These are phyloP conservation scores for Chelonia mydas DNA, from an alignment of 2,797 vertebrate genomes.

Conservation along the genomic window DNA sequence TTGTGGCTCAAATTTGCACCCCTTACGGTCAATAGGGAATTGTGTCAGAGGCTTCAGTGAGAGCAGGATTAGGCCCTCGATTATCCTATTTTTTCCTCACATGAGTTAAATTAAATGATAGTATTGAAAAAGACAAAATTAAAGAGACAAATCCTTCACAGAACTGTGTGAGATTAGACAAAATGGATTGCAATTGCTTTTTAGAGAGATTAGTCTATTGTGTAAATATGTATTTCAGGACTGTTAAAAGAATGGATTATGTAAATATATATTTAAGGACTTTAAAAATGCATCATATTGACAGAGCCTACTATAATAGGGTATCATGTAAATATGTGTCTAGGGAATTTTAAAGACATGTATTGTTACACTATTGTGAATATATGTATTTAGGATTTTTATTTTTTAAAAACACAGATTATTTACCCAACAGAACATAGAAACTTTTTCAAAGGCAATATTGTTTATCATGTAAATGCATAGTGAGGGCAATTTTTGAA, in stretches of 20 bases:
- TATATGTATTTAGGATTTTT: not conserved
- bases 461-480: not conserved
- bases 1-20: not conserved
- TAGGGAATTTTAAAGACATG: not conserved
- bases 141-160: not conserved
- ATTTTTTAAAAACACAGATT: accelerated
- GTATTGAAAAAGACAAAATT: not conserved
- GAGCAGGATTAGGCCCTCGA: not conserved
- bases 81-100: not conserved
- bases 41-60: not conserved
- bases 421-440: not conserved
- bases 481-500: not conserved
- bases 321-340: not conserved
- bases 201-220: not conserved
- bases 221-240: slow-evolving; percentile 30
- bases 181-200: not conserved
- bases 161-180: not conserved
- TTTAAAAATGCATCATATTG: not conserved
- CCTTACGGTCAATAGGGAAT: not conserved
- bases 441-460: not conserved
- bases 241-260: slow-evolving; percentile 1
- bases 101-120: not conserved
- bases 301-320: not conserved
- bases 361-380: not conserved
- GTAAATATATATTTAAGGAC: not conserved